Evolutionary conservation across 2,797 vertebrate genomes (phyloP), one percentile per base, ranked within the genome.

Genomic region (Sebastes dallii): DNA sequence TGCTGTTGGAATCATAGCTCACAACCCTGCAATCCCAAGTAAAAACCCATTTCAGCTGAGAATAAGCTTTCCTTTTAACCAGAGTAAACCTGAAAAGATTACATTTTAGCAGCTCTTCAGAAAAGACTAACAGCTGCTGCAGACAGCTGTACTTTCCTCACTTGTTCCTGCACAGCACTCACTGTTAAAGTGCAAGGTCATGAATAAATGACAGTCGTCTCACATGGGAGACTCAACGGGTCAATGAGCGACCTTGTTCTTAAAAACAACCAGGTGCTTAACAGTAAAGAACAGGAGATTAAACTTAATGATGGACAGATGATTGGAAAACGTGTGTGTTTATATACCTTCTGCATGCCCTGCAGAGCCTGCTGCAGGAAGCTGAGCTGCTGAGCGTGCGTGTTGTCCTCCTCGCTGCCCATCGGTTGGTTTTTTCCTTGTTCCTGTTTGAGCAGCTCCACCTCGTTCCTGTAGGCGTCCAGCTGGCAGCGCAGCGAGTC

Each of bases 401-500:
- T 96, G 81, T 90, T 90, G 81, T 99, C 97, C 81, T 98, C 97
- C 18, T 97, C 98, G 3, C 94, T 95, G 85, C 92, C 94, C 30
- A 91, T 91, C 14, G 93, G 95, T 60, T 94, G 95, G 22, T 92
- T 95, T 89, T 98, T 98, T 92, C 97, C 96, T 79, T 98, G 97
- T 76, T 99, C 98, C 94, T 98, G 97, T 86, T 97, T 98, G 59
- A 99, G 96, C 86, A 98, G 96, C 88, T 99, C 97, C 88, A 99
- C 96, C 87, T 99, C 98, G 12, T 99, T 99, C 81, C 97, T 95
- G 86, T 98, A 98, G 79, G 97, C 97, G 0, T 99, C 97, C 50
- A 99, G 95, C 94, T 99, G 98, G 93, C 97, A 98, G 88, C 97
- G 97, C 87, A 99, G 95, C 66, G 97, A 99, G 94, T 99, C 97